Evolutionary conservation across 1,140 invertebrate species (phyloP).

Genomic region (Pseudomyrmex sp.): DNA sequence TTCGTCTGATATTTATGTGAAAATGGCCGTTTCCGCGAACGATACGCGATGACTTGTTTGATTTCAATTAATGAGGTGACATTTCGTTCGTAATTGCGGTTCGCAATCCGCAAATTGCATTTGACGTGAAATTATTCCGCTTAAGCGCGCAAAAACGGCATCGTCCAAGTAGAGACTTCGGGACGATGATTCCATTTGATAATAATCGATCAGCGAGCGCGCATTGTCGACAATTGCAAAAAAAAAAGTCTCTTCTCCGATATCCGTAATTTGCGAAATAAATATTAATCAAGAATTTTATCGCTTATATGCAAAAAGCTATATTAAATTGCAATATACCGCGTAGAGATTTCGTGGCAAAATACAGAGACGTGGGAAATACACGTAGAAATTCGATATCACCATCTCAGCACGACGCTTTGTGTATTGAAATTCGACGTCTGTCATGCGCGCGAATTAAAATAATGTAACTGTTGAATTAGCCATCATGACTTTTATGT

Average conservation of each 20-base stretch:
- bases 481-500: too few species aligned
- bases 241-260: background rate
- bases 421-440: too few species aligned
- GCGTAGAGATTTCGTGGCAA: too few species aligned
- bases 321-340: too few species aligned
- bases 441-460: too few species aligned
- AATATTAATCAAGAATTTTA: constrained; percentile 9
- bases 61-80: constrained; percentile 55
- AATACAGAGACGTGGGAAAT: too few species aligned
- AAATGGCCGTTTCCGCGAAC: background rate
- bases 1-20: constrained; percentile 20
- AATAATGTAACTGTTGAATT: too few species aligned
- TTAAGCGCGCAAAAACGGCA: constrained; percentile 2
- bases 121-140: constrained; percentile 33
- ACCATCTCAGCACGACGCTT: too few species aligned
- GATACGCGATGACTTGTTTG: constrained; percentile 23
- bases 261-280: background rate
- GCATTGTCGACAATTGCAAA: background rate
- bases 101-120: constrained; percentile 21
- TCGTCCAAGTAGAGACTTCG: background rate
- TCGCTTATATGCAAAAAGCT: too few species aligned
- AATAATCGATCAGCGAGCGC: background rate
- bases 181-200: too few species aligned
- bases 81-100: constrained; percentile 12
- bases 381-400: too few species aligned